A percentile compares a stretch with the other conserved stretches of the same genome.
These are phyloP conservation scores for Synanceia verrucosa DNA, from an alignment of 2,797 vertebrate genomes.

Conservation along the genomic window DNA sequence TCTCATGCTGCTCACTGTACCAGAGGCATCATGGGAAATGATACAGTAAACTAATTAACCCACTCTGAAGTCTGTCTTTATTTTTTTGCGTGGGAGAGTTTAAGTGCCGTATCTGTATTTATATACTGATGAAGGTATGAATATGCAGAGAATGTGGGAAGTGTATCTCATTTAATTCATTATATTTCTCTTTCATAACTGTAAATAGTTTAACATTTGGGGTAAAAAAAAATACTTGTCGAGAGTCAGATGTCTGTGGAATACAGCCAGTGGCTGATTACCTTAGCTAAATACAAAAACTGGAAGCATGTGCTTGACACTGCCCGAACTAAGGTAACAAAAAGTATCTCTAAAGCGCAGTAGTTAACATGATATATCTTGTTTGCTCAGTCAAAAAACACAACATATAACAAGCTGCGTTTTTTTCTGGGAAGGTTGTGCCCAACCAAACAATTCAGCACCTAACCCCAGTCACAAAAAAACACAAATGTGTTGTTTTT, in stretches of 20 bases:
- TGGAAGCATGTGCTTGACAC: background rate
- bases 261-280: background rate
- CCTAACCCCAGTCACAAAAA: background rate
- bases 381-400: background rate
- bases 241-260: background rate
- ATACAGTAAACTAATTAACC: slow-evolving; percentile 58
- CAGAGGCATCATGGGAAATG: slow-evolving; percentile 70
- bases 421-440: too few species aligned
- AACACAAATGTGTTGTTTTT: background rate
- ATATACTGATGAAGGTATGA: background rate
- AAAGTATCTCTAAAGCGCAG: too few species aligned
- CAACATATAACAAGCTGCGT: background rate
- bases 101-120: background rate
- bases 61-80: slow-evolving; percentile 24
- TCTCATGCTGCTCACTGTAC: slow-evolving; percentile 53
- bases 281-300: background rate
- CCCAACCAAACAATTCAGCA: background rate
- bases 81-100: slow-evolving; percentile 22
- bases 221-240: background rate
- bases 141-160: background rate
- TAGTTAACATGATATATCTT: background rate
- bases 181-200: background rate
- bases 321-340: too few species aligned
- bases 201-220: background rate
- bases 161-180: too few species aligned